phyloP scores from a whole-genome alignment of 2,113 vertebrate genomes.

The human region GRCh38 chr2:131959001-131959500 shows the following conservation, averaged over 20 bases:
- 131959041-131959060: not conserved
- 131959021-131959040: not conserved
- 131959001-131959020: not conserved
- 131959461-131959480: not conserved
- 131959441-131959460: not conserved
- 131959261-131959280: not conserved
- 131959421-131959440: not conserved
- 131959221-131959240: not conserved
- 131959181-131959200: not conserved
- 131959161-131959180: not conserved
- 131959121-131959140: not conserved
- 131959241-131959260: not conserved
- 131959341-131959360: slow-evolving; percentile 7
- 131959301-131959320: not conserved
- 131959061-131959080: not conserved
- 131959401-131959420: not conserved
- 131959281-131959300: not conserved
- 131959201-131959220: not conserved
- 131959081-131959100: not conserved
- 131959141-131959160: not conserved
- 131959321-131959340: not conserved
- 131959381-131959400: not conserved
- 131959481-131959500: not conserved
- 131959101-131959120: not conserved
- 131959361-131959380: not conserved